These are phyloP conservation scores for Enhydra lutris DNA, from an alignment of 2,113 vertebrate genomes.

Conservation along the genomic window DNA sequence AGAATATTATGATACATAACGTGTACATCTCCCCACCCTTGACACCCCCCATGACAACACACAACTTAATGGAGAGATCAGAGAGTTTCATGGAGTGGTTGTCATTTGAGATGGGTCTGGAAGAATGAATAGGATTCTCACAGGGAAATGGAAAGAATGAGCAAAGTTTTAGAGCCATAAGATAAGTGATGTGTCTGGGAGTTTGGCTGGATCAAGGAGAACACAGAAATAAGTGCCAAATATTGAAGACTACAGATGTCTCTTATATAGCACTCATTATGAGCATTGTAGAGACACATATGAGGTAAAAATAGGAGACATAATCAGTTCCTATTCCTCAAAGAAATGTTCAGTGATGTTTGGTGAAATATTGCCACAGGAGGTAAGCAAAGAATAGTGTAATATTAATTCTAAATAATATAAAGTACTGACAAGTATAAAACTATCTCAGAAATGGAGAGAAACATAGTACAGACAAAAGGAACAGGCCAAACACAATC, in stretches of 20 bases:
- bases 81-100: background rate
- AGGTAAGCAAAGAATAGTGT: background rate
- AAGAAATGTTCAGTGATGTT: background rate
- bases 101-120: background rate
- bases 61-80: background rate
- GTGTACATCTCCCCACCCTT: fast-evolving
- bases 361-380: background rate
- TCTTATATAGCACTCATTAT: background rate
- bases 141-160: background rate
- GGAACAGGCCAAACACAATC: background rate
- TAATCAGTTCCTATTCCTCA: background rate
- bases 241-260: background rate
- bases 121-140: background rate
- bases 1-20: background rate
- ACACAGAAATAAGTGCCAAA: background rate
- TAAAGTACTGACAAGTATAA: background rate
- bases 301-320: background rate
- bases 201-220: background rate
- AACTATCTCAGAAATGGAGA: background rate
- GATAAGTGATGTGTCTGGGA: background rate
- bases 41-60: background rate
- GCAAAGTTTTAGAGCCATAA: background rate
- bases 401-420: background rate
- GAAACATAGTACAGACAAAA: background rate
- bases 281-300: background rate